Evolutionary conservation across 2,797 vertebrate genomes (phyloP), one percentile per base, ranked within the genome.

Genomic region (Serranus cabrilla): DNA sequence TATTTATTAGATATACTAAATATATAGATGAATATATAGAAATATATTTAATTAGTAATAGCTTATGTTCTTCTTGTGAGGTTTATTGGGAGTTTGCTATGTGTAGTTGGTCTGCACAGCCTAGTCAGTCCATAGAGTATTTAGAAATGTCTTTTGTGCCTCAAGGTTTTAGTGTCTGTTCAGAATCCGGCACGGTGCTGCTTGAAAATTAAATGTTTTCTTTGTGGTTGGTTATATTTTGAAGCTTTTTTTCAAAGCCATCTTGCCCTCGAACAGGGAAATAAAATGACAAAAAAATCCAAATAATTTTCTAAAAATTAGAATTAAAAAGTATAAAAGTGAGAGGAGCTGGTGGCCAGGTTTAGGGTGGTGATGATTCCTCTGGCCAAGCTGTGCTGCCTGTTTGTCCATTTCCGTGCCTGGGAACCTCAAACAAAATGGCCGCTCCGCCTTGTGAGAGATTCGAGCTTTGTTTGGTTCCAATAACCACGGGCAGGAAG

Each of bases 1-100:
- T 96, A 94, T 95, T 95, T 96, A 95, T 95, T 95, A 95, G 92
- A 94, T 94, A 89, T 92, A 83, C 83, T 89, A 84, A 90, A 91
- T 91, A 89, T 93, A 95, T 92, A 92, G 87, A 94, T 88, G 79
- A 85, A 89, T 87, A 92, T 87, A 90, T 88, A 84, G 87, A 78
- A 90, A 75, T 92, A 75, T 94, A 94, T 94, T 95, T 93, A 92
- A 90, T 90, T 93, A 92, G 92, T 94, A 79, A 77, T 91, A 90
- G 89, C 81, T 74, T 93, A 81, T 81, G 93, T 94, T 93, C 89
- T 95, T 91, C 89, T 83, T 18, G 93, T 95, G 90, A 82, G 73
- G 82, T 90, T 91, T 83, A 79, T 87, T 84, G 71, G 90, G 87
- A 89, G 91, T 93, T 93, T 92, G 43, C 75, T 75, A 76, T 64